Evolutionary conservation across 1,140 invertebrate species (phyloP).

Genomic region (Bacillus rossius): DNA sequence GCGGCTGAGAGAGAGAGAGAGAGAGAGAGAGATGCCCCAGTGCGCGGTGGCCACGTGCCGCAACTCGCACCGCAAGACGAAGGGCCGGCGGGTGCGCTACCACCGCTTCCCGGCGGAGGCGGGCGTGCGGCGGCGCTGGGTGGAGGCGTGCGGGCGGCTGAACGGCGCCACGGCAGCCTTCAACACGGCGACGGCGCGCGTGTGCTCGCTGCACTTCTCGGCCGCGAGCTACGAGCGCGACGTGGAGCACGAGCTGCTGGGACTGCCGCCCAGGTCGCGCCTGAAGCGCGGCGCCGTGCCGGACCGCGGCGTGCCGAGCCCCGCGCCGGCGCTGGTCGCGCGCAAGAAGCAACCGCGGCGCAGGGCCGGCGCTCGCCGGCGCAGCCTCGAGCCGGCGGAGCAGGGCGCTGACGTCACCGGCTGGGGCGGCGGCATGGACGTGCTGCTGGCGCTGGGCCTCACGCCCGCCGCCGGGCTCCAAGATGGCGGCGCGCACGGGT

Average conservation of each 20-base stretch:
- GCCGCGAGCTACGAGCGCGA: conserved; percentile 50
- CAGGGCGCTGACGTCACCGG: not conserved
- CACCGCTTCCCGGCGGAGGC: conserved; percentile 52
- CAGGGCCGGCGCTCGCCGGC: not conserved
- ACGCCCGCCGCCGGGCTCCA: conserved; percentile 30
- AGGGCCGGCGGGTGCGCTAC: conserved; percentile 49
- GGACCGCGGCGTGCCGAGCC: conserved; percentile 48
- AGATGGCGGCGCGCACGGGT: conserved; percentile 2
- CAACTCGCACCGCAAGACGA: conserved; percentile 51
- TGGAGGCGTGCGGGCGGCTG: conserved; percentile 43
- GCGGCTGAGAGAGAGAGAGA: too few relatives aligned
- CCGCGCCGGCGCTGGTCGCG: conserved; percentile 29
- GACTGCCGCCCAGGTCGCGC: conserved; percentile 47
- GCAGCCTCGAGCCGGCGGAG: not conserved
- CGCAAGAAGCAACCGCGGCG: not conserved
- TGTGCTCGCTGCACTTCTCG: conserved; percentile 52
- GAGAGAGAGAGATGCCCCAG: conserved; percentile 44
- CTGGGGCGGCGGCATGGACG: conserved; percentile 27
- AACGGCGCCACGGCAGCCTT: conserved; percentile 38
- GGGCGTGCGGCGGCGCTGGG: conserved; percentile 46
- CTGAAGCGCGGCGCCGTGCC: conserved; percentile 49
- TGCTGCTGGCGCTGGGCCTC: conserved; percentile 40
- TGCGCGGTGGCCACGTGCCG: conserved; percentile 51
- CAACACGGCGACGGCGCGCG: conserved; percentile 51
- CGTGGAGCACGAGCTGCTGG: conserved; percentile 51